Conservation (phyloP, 1,140 invertebrate genomes). For the Drosophila eugracilis region DNA sequence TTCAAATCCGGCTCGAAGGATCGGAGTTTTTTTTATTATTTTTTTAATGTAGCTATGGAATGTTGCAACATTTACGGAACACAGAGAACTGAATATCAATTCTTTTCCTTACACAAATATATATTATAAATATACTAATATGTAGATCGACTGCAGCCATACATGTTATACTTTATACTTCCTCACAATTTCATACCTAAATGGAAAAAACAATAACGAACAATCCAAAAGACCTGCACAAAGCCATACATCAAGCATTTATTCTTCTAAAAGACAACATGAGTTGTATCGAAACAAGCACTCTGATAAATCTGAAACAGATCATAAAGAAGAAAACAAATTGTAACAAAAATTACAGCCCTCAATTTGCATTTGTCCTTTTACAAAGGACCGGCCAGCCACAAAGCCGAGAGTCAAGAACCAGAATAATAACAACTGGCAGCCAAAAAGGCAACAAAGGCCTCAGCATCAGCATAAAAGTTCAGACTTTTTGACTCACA, state of each 20-base stretch:
- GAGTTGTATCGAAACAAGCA: neutral
- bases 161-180: no score
- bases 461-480: conserved; percentile 19
- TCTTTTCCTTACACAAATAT: neutral
- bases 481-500: conserved; percentile 56
- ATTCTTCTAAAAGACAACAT: neutral
- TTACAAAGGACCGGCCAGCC: conserved; percentile 27
- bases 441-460: conserved; percentile 44
- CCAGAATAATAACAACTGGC: conserved; percentile 34
- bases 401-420: conserved; percentile 23
- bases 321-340: conserved; percentile 25
- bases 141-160: no score
- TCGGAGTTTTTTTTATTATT: conserved; percentile 85
- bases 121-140: no score
- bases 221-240: neutral
- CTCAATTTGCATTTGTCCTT: conserved; percentile 54
- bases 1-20: conserved; percentile 91
- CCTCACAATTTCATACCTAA: neutral
- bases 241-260: conserved; percentile 12
- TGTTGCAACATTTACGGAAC: no score
- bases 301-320: conserved; percentile 20
- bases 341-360: conserved; percentile 68
- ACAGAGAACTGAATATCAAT: no score
- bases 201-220: no score
- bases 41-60: no score